A percentile compares a stretch with the other conserved stretches of the same genome.
Evolutionary conservation across 2,113 vertebrate genomes (phyloP).

Genomic region (Hippopotamus amphibius): DNA sequence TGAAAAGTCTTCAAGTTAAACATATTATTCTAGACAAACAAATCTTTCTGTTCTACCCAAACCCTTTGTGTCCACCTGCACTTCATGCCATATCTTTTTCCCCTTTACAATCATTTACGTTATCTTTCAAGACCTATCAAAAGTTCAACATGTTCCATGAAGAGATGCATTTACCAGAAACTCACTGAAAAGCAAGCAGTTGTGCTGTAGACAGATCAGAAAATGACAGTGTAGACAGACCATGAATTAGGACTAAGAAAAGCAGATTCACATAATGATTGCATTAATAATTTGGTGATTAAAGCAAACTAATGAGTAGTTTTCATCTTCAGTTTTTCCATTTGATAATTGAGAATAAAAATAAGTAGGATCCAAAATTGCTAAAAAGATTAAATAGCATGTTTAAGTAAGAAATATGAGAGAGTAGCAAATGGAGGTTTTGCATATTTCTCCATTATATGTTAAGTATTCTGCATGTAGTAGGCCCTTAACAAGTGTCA

Average conservation of each 20-base stretch:
- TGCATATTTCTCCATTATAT: neutral
- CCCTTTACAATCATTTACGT: neutral
- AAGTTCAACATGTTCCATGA: neutral
- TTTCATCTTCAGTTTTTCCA: neutral
- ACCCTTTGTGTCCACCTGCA: neutral
- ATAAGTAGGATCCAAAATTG: neutral
- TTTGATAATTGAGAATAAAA: neutral
- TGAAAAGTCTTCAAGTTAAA: neutral
- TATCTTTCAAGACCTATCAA: neutral
- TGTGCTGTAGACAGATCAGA: neutral
- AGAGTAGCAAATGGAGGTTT: neutral
- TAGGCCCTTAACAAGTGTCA: neutral
- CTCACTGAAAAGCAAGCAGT: neutral
- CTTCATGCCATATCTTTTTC: neutral
- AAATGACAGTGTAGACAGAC: neutral
- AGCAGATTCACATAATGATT: neutral
- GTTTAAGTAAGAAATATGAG: neutral
- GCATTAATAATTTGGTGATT: neutral
- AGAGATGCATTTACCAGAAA: neutral
- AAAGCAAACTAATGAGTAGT: neutral
- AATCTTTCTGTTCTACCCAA: neutral
- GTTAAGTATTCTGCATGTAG: neutral
- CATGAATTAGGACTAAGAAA: neutral
- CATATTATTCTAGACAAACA: neutral
- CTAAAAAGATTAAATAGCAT: neutral